phyloP scores from a whole-genome alignment of 2,797 vertebrate species.

The Brachymystax lenok region DNA sequence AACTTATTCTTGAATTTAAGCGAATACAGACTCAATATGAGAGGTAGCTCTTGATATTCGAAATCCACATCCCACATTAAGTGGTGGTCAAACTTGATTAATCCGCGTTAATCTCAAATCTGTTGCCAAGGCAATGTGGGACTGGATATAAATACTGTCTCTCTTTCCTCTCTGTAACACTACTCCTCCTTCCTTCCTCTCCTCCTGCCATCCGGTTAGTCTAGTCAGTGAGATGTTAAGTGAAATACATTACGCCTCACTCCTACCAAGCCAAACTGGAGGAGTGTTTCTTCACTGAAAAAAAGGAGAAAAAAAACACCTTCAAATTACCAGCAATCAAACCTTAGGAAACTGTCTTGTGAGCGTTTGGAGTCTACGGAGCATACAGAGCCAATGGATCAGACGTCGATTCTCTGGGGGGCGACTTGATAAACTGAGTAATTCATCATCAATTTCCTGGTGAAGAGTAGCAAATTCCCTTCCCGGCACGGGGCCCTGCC shows the following conservation, averaged over 20 bases:
- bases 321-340: constrained; percentile 46
- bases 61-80: constrained; percentile 36
- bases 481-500: constrained; percentile 48
- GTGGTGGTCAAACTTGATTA: constrained; percentile 53
- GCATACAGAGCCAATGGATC: constrained; percentile 33
- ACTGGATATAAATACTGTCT: constrained; percentile 19
- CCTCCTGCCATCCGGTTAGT: constrained; percentile 47
- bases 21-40: not conserved
- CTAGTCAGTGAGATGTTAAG: constrained; percentile 57
- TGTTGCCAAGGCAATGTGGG: constrained; percentile 48
- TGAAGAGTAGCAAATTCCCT: constrained; percentile 52
- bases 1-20: too few relatives aligned
- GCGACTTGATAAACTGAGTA: constrained; percentile 71
- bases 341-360: constrained; percentile 55
- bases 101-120: constrained; percentile 62
- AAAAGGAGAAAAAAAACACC: constrained; percentile 21
- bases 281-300: constrained; percentile 39
- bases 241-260: constrained; percentile 51
- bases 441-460: constrained; percentile 79
- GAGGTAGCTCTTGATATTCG: not conserved
- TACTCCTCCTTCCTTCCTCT: not conserved
- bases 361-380: constrained; percentile 37
- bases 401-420: constrained; percentile 66
- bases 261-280: constrained; percentile 39
- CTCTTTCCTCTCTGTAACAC: not conserved